A percentile compares a stretch with the other conserved stretches of the same genome.
These are phyloP conservation scores for Synchiropus splendidus DNA, from an alignment of 2,113 vertebrate species.

Conservation along the genomic window DNA sequence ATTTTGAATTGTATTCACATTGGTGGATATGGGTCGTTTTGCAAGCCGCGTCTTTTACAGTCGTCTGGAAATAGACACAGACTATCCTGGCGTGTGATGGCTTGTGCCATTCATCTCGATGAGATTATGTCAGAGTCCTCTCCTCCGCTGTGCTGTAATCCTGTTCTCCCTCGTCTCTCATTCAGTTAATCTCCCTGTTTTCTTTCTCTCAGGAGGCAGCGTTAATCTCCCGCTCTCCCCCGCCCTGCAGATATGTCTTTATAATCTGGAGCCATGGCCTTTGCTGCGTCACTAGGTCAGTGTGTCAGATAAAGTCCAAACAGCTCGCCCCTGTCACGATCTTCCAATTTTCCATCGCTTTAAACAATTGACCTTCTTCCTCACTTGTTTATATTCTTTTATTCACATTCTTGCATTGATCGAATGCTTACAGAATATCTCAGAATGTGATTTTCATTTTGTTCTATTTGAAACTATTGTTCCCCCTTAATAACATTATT, in stretches of 20 bases:
- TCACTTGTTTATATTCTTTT: slow-evolving; percentile 1
- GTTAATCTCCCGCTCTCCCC: slow-evolving; percentile 28
- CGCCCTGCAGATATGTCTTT: slow-evolving; percentile 9
- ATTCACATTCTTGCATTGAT: slow-evolving; percentile 4
- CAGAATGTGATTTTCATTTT: no score
- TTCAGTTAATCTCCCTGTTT: slow-evolving; percentile 49
- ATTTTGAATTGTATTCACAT: not conserved
- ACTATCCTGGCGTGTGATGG: not conserved
- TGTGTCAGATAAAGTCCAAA: slow-evolving; percentile 50
- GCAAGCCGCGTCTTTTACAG: not conserved
- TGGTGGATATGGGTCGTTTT: not conserved
- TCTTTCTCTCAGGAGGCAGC: slow-evolving; percentile 21
- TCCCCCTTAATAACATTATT: no score
- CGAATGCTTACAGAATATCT: no score
- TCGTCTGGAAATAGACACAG: not conserved
- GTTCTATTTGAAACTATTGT: no score
- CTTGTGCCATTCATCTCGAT: not conserved
- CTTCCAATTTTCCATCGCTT: slow-evolving; percentile 10
- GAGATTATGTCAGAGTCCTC: slow-evolving; percentile 37
- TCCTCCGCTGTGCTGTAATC: slow-evolving; percentile 36
- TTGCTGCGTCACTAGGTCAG: slow-evolving; percentile 48
- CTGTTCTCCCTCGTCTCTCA: slow-evolving; percentile 25
- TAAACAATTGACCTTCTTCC: slow-evolving; percentile 1
- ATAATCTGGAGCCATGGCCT: slow-evolving; percentile 47
- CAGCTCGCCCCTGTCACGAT: slow-evolving; percentile 11